A percentile compares a stretch with the other conserved stretches of the same genome.
These are phyloP conservation scores for Galeopterus variegatus DNA, from an alignment of 2,113 vertebrate species.

Conservation along the genomic window DNA sequence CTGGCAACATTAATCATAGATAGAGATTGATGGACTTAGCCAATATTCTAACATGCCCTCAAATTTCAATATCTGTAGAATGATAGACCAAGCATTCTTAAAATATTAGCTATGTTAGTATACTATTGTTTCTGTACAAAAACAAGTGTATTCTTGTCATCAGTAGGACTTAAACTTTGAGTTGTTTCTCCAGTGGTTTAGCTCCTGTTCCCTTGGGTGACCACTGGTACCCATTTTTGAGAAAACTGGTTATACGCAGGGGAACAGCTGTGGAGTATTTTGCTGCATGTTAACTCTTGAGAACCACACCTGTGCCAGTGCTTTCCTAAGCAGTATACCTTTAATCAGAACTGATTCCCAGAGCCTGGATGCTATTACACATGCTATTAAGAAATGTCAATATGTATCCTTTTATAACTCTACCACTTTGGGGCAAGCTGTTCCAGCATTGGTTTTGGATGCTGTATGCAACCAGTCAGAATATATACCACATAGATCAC, in stretches of 20 bases:
- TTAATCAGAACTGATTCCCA: background rate
- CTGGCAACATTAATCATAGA: constrained; percentile 13
- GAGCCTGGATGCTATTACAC: background rate
- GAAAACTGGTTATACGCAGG: background rate
- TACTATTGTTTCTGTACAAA: constrained; percentile 45
- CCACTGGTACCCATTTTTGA: background rate
- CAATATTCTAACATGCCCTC: background rate
- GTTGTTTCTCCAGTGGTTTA: constrained; percentile 41
- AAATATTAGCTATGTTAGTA: constrained; percentile 46
- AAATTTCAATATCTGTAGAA: background rate
- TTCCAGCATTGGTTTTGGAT: background rate
- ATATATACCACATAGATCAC: background rate
- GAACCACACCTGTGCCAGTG: constrained; percentile 35
- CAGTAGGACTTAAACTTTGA: constrained; percentile 24
- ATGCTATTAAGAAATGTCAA: constrained; percentile 33
- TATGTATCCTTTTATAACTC: background rate
- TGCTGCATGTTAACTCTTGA: constrained; percentile 61
- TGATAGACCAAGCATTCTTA: constrained; percentile 32
- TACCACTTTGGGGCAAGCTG: background rate
- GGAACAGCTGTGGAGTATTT: constrained; percentile 17
- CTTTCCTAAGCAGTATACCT: constrained; percentile 15
- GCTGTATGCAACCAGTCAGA: background rate
- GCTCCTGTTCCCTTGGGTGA: constrained; percentile 30
- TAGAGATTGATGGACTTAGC: background rate
- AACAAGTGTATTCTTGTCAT: constrained; percentile 9